Evolutionary conservation across 2,888 invertebrate genomes (phyloP).

Genomic region (Coecobrya sp.): DNA sequence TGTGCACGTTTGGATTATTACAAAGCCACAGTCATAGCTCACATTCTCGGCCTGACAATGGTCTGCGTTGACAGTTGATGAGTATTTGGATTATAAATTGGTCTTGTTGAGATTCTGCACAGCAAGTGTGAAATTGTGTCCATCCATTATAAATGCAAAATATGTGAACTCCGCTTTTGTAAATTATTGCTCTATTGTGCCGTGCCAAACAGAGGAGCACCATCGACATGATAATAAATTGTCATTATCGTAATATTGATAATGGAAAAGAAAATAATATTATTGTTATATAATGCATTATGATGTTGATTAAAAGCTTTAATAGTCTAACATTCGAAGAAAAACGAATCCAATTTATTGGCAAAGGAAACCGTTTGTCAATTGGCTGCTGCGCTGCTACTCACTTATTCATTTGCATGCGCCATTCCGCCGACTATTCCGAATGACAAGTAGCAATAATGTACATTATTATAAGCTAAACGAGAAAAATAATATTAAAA

Average conservation of each 20-base stretch:
- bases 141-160: not conserved
- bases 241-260: slow-evolving; percentile 25
- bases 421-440: too few species aligned
- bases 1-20: not conserved
- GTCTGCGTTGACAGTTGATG: slow-evolving; percentile 62
- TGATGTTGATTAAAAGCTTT: not conserved
- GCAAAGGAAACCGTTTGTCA: slow-evolving; percentile 71
- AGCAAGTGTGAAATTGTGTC: slow-evolving; percentile 29
- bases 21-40: not conserved
- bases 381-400: not conserved
- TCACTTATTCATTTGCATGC: slow-evolving; percentile 7
- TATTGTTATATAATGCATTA: slow-evolving; percentile 25
- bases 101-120: slow-evolving; percentile 33
- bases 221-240: slow-evolving; percentile 4
- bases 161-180: slow-evolving; percentile 45
- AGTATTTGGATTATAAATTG: slow-evolving; percentile 51
- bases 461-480: not conserved
- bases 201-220: slow-evolving; percentile 9
- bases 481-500: not conserved
- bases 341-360: slow-evolving; percentile 18
- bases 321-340: slow-evolving; percentile 22
- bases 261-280: not conserved
- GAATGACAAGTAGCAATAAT: slow-evolving; percentile 6
- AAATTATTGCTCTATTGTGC: slow-evolving; percentile 72
- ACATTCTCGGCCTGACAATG: slow-evolving; percentile 4